Percentiles rank a stretch among this genome's conserved stretches.
Conservation (phyloP, 2,888 invertebrate species). For the Vannuccia rotundouncinata region DNA sequence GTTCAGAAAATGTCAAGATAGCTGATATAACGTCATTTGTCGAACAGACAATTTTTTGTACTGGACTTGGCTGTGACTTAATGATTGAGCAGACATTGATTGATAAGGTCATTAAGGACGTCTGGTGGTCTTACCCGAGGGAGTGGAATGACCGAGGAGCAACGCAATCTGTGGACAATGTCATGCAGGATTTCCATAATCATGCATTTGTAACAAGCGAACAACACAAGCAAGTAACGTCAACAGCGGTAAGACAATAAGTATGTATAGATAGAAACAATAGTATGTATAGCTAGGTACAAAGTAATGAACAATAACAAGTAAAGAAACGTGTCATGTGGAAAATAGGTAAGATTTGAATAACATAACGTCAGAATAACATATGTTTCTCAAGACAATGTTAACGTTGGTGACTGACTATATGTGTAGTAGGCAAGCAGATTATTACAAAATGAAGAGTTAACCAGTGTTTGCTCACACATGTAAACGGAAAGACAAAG, state of each 20-base stretch:
- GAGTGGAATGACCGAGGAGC: conserved; percentile 23
- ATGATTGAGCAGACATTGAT: neutral
- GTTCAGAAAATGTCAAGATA: too few species aligned
- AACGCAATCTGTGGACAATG: conserved; percentile 20
- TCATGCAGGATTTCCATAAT: conserved; percentile 7
- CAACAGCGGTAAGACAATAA: conserved; percentile 35
- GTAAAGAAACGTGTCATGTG: conserved; percentile 28
- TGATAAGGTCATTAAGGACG: conserved; percentile 5
- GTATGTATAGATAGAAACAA: too few species aligned
- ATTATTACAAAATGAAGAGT: neutral
- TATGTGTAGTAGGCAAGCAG: neutral
- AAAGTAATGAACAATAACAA: too few species aligned
- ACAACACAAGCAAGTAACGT: conserved; percentile 40
- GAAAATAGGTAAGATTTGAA: conserved; percentile 35
- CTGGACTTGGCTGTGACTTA: conserved; percentile 3
- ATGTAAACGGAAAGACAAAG: conserved; percentile 24
- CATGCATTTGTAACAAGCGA: conserved; percentile 38
- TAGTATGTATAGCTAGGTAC: too few species aligned
- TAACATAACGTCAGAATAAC: neutral
- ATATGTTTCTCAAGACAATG: conserved; percentile 17
- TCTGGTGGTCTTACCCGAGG: conserved; percentile 2
- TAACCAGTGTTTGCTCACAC: conserved; percentile 6
- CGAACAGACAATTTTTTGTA: too few species aligned
- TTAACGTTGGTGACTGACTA: conserved; percentile 28
- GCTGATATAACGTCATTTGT: too few species aligned